These are phyloP conservation scores for Ornithoptera priamus DNA, from an alignment of 2,888 invertebrate species.

Conservation along the genomic window DNA sequence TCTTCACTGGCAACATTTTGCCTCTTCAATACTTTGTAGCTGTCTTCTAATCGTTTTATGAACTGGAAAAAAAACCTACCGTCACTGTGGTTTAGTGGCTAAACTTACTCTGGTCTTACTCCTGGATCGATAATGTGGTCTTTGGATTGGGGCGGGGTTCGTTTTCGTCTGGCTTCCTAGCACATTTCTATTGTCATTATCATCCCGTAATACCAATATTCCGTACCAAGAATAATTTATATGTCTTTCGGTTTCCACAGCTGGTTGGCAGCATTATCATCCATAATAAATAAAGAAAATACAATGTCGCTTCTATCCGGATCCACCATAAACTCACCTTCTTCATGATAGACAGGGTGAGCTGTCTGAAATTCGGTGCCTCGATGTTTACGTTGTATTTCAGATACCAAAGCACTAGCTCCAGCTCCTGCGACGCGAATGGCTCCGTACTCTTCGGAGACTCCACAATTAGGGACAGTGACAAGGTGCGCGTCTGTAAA, in stretches of 20 bases:
- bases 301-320: too few relatives aligned
- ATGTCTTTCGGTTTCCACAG: too few relatives aligned
- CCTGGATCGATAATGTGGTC: too few relatives aligned
- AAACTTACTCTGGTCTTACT: too few relatives aligned
- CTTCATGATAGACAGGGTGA: constrained; percentile 83
- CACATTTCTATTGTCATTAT: too few relatives aligned
- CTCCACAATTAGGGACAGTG: constrained; percentile 85
- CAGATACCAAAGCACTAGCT: constrained; percentile 82
- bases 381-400: constrained; percentile 85
- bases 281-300: too few relatives aligned
- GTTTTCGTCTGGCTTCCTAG: too few relatives aligned
- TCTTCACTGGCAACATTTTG: constrained; percentile 30
- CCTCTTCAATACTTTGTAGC: constrained; percentile 51
- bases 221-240: too few relatives aligned
- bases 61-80: constrained; percentile 46
- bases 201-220: too few relatives aligned
- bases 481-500: constrained; percentile 82
- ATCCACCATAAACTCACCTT: constrained; percentile 75
- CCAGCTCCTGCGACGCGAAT: constrained; percentile 81
- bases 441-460: constrained; percentile 86
- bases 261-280: too few relatives aligned
- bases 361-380: constrained; percentile 84
- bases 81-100: too few relatives aligned
- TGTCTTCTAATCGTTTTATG: constrained; percentile 59
- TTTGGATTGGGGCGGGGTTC: too few relatives aligned